Conservation (phyloP, 2,888 invertebrate genomes). For the Dusona sp. region DNA sequence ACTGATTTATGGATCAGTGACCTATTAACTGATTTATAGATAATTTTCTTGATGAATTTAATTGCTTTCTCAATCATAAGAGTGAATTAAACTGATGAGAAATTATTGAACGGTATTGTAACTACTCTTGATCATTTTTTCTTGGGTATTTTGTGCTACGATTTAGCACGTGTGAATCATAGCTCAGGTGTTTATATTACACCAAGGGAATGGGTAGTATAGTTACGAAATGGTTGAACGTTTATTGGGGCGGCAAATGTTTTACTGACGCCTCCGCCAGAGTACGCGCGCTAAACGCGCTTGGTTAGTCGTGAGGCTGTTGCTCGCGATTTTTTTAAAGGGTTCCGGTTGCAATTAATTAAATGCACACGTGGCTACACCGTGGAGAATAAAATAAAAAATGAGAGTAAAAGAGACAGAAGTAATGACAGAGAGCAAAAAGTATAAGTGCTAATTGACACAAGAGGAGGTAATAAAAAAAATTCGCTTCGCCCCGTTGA, state of each 20-base stretch:
- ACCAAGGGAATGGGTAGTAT: not conserved
- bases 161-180: slow-evolving; percentile 52
- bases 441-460: slow-evolving; percentile 57
- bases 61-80: not conserved
- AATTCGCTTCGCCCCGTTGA: slow-evolving; percentile 52
- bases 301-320: not conserved
- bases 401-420: not conserved
- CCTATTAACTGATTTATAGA: too few species aligned
- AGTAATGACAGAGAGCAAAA: slow-evolving; percentile 16
- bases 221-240: slow-evolving; percentile 52
- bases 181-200: slow-evolving; percentile 10
- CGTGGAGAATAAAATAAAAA: not conserved
- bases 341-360: slow-evolving; percentile 60
- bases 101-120: not conserved
- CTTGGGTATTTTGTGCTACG: not conserved
- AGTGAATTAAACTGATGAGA: not conserved
- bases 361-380: slow-evolving; percentile 27
- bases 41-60: too few species aligned
- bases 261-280: slow-evolving; percentile 52
- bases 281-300: slow-evolving; percentile 1
- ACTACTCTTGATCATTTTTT: not conserved
- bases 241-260: slow-evolving; percentile 22
- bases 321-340: slow-evolving; percentile 7
- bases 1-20: too few species aligned
- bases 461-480: slow-evolving; percentile 37